Conservation (phyloP, 2,888 invertebrate species). For the Leucozona laternaria region DNA sequence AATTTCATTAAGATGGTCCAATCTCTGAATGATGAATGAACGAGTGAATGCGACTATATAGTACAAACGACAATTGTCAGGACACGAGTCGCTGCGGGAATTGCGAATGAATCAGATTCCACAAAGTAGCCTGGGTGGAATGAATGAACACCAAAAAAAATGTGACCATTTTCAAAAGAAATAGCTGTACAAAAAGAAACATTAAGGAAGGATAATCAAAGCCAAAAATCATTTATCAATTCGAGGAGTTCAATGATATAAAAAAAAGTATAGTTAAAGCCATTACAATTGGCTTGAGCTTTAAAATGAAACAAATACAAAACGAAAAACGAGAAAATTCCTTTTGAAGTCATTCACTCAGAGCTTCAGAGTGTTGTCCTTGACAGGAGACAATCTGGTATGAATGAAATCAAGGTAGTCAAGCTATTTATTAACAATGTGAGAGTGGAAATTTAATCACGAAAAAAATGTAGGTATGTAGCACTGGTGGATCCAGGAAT, state of each 20-base stretch:
- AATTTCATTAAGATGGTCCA: constrained; percentile 55
- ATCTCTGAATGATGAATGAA: constrained; percentile 56
- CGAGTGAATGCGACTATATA: constrained; percentile 29
- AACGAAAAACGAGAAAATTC: neutral
- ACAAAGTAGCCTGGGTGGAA: neutral
- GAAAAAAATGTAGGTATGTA: too few species aligned
- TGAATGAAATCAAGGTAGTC: neutral
- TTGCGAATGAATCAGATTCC: neutral
- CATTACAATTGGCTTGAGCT: constrained; percentile 16
- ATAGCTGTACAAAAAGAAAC: neutral
- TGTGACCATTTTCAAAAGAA: neutral
- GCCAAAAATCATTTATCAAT: constrained; percentile 36
- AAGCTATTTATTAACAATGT: constrained; percentile 14
- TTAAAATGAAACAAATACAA: constrained; percentile 4
- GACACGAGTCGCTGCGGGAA: constrained; percentile 25
- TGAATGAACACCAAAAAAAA: neutral
- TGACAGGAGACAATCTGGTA: constrained; percentile 2
- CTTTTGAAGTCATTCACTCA: constrained; percentile 9
- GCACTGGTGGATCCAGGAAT: too few species aligned
- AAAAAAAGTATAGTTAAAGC: neutral
- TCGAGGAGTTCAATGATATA: neutral
- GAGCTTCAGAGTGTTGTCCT: neutral
- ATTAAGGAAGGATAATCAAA: constrained; percentile 10
- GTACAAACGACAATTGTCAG: constrained; percentile 45
- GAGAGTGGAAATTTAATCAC: constrained; percentile 5